phyloP scores from a whole-genome alignment of 1,140 invertebrate genomes.

The Listronotus bonariensis region DNA sequence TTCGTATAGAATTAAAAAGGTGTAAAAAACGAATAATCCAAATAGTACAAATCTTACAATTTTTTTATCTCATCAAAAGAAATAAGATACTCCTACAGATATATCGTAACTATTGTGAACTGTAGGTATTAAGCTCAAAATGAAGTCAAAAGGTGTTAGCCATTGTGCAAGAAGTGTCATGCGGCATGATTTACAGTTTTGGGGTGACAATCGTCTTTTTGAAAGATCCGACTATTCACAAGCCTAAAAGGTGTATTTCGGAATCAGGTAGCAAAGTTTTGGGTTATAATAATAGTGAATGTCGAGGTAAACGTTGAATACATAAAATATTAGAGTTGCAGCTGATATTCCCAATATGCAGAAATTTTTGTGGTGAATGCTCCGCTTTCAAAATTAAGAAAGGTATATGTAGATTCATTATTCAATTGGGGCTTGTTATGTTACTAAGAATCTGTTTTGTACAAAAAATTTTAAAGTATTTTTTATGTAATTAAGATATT shows the following conservation, averaged over 20 bases:
- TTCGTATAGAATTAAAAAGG: too few species aligned
- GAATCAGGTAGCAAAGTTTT: slow-evolving; percentile 23
- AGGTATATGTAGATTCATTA: too few species aligned
- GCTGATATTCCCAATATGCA: not conserved
- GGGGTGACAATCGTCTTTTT: slow-evolving; percentile 18
- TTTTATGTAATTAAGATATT: too few species aligned
- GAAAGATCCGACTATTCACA: slow-evolving; percentile 4
- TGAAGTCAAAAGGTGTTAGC: slow-evolving; percentile 30
- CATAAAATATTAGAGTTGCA: not conserved
- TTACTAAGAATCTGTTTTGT: too few species aligned
- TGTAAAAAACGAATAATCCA: too few species aligned
- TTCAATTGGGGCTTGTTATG: too few species aligned
- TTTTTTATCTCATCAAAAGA: not conserved
- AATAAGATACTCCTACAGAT: not conserved
- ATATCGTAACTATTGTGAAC: slow-evolving; percentile 3
- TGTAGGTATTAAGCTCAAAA: slow-evolving; percentile 10
- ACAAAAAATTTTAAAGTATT: too few species aligned
- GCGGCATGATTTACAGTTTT: slow-evolving; percentile 18
- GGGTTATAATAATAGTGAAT: too few species aligned
- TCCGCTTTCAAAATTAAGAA: too few species aligned
- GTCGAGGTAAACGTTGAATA: not conserved
- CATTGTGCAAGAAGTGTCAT: slow-evolving; percentile 26
- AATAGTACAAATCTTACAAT: too few species aligned
- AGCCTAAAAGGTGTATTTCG: slow-evolving; percentile 18
- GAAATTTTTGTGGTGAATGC: too few species aligned